phyloP scores from a whole-genome alignment of 64 coral and sea anemone genomes.

The Acropora yongei region DNA sequence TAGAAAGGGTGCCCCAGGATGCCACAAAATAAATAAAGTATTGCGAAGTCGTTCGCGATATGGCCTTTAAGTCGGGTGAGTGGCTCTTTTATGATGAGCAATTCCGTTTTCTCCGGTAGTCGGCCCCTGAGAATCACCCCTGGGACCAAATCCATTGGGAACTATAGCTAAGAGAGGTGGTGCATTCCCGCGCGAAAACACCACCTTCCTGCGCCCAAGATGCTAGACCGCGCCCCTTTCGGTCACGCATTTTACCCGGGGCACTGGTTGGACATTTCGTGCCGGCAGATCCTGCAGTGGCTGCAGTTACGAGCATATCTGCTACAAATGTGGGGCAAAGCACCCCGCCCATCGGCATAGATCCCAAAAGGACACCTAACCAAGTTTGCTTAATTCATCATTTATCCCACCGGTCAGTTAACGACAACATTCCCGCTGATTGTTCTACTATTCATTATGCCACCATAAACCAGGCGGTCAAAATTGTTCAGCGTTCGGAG shows the following conservation, averaged over 20 bases:
- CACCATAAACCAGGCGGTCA: not conserved
- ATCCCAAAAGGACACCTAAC: no score
- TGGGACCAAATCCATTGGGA: conserved; percentile 14
- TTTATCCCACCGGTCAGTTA: not conserved
- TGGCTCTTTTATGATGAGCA: no score
- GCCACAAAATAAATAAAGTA: no score
- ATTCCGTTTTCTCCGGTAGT: no score
- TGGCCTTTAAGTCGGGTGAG: no score
- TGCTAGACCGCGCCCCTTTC: not conserved
- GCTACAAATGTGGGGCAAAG: not conserved
- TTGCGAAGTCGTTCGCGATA: no score
- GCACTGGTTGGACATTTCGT: not conserved
- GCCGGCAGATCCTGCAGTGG: not conserved
- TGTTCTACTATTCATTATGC: not conserved
- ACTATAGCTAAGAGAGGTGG: not conserved
- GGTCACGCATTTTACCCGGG: not conserved
- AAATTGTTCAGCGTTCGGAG: not conserved
- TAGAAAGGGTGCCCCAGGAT: no score
- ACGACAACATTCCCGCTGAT: not conserved
- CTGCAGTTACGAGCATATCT: not conserved
- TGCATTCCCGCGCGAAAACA: no score
- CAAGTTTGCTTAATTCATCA: no score
- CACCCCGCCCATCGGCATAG: no score
- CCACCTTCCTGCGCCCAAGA: not conserved
- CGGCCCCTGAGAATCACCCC: not conserved